phyloP scores from a whole-genome alignment of 2,888 invertebrate genomes.

The Phlogophora meticulosa region DNA sequence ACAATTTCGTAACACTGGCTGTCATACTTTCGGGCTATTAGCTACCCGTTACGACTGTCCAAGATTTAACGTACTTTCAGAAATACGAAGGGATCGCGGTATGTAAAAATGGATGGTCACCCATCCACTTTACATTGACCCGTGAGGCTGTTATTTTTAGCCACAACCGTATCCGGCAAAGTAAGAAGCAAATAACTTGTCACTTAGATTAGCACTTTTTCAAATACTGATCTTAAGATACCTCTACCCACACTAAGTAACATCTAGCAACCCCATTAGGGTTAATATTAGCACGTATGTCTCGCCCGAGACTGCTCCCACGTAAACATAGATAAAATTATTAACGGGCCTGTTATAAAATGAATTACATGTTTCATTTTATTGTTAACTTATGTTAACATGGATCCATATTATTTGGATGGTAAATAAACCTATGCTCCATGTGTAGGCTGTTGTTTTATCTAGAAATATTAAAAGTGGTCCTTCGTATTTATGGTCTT shows the following conservation, averaged over 20 bases:
- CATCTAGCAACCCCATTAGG: slow-evolving; percentile 31
- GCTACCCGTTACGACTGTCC: too few relatives aligned
- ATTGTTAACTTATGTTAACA: slow-evolving; percentile 15
- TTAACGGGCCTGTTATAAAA: slow-evolving; percentile 41
- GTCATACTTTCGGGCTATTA: too few relatives aligned
- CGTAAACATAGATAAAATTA: slow-evolving; percentile 42
- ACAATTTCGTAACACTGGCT: too few relatives aligned
- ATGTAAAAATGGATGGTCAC: too few relatives aligned
- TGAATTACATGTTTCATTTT: slow-evolving; percentile 25
- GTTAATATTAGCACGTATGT: slow-evolving; percentile 52
- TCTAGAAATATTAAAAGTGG: too few relatives aligned
- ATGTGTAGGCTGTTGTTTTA: neutral
- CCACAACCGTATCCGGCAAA: too few relatives aligned
- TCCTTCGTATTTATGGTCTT: neutral
- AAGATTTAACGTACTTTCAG: too few relatives aligned
- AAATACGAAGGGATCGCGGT: too few relatives aligned
- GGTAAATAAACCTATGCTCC: neutral
- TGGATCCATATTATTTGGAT: neutral
- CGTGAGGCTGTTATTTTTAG: too few relatives aligned
- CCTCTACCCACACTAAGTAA: slow-evolving; percentile 34
- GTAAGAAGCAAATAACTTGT: slow-evolving; percentile 11
- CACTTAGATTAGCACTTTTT: slow-evolving; percentile 34
- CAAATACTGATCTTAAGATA: slow-evolving; percentile 20
- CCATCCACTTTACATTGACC: too few relatives aligned
- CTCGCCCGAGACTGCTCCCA: slow-evolving; percentile 31